Conservation (phyloP, 2,797 vertebrate species). For the Aplochiton taeniatus region DNA sequence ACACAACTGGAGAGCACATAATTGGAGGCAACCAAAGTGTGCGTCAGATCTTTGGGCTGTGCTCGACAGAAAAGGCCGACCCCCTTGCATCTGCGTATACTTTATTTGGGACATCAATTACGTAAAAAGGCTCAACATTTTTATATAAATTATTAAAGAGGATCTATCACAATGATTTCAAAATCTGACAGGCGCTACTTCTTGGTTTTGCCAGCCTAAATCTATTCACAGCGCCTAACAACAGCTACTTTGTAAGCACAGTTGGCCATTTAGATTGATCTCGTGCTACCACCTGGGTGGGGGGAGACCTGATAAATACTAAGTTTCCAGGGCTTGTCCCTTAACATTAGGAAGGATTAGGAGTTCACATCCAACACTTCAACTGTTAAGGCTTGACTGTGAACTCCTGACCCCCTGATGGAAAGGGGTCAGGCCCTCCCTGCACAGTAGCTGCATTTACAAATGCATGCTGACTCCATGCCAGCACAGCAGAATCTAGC, state of each 20-base stretch:
- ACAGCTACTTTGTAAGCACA: too few species aligned
- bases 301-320: constrained; percentile 51
- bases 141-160: too few species aligned
- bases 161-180: too few species aligned
- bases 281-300: constrained; percentile 41
- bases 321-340: constrained; percentile 43
- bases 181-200: too few species aligned
- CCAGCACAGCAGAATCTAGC: constrained; percentile 67
- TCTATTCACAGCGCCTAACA: too few species aligned
- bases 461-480: constrained; percentile 71
- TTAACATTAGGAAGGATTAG: constrained; percentile 67
- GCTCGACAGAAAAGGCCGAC: constrained; percentile 40
- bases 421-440: constrained; percentile 35
- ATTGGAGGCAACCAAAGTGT: constrained; percentile 32
- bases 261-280: too few species aligned
- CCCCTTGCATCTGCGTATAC: constrained; percentile 17
- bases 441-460: constrained; percentile 78
- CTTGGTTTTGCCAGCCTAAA: too few species aligned
- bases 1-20: constrained; percentile 41
- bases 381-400: constrained; percentile 65
- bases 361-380: constrained; percentile 68
- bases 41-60: constrained; percentile 29
- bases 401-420: constrained; percentile 71
- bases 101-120: too few species aligned
- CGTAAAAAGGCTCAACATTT: too few species aligned